Evolutionary conservation across 2,113 vertebrate species (phyloP).

Genomic region (Odocoileus virginianus): DNA sequence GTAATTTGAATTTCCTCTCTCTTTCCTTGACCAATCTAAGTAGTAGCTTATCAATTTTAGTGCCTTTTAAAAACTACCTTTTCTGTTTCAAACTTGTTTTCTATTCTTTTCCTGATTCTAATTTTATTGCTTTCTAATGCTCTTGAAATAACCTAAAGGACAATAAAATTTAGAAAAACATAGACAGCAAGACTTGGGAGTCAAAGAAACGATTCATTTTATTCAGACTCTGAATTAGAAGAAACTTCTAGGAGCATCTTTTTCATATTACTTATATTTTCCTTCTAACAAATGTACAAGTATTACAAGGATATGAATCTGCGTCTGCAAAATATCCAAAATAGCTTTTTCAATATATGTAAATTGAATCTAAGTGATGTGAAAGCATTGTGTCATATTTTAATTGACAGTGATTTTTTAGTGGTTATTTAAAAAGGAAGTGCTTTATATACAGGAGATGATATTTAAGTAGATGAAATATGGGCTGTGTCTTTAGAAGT

Average conservation of each 20-base stretch:
- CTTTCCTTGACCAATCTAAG: not conserved
- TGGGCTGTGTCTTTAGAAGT: not conserved
- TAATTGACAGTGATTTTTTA: not conserved
- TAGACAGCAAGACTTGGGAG: not conserved
- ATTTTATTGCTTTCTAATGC: not conserved
- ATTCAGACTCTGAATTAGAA: not conserved
- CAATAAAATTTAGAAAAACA: not conserved
- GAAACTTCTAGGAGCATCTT: not conserved
- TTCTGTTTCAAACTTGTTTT: not conserved
- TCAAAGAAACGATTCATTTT: not conserved
- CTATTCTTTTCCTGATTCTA: not conserved
- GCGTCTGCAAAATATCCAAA: not conserved
- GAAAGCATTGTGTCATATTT: not conserved
- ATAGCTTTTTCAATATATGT: not conserved
- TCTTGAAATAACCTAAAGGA: not conserved
- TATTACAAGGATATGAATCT: not conserved
- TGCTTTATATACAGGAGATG: not conserved
- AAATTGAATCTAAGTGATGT: not conserved
- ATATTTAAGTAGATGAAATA: not conserved
- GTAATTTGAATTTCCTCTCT: not conserved
- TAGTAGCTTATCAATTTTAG: not conserved
- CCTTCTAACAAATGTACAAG: not conserved
- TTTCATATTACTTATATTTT: not conserved
- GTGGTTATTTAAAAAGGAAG: not conserved
- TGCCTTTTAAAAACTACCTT: not conserved